These are phyloP conservation scores for Ctenosaura bakeri DNA, from an alignment of 2,797 vertebrate species.

Conservation along the genomic window DNA sequence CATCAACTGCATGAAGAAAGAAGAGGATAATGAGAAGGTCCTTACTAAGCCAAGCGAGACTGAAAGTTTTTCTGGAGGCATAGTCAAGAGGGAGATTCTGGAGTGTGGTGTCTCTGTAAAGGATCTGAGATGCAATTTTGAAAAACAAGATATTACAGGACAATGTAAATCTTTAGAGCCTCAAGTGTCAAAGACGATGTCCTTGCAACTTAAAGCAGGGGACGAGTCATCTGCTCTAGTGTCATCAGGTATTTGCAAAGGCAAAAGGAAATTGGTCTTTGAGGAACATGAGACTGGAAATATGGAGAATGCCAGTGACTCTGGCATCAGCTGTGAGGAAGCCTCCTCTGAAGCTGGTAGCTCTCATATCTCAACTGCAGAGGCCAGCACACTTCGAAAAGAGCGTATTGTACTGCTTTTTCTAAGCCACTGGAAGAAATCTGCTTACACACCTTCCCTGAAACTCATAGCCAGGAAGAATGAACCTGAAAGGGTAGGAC, in stretches of 20 bases:
- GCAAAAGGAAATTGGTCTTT: neutral
- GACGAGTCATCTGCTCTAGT: fast-evolving
- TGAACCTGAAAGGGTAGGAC: neutral
- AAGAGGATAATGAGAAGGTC: neutral
- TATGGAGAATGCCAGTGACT: constrained; percentile 83
- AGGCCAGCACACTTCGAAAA: constrained; percentile 88
- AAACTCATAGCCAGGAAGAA: constrained; percentile 78
- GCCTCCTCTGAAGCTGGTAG: constrained; percentile 64
- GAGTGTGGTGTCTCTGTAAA: constrained; percentile 92
- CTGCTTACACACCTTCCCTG: constrained; percentile 81
- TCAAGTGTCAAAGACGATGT: neutral
- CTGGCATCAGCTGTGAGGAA: constrained; percentile 83
- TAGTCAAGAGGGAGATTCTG: constrained; percentile 87
- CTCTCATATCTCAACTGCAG: constrained; percentile 63
- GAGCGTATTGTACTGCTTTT: constrained; percentile 93
- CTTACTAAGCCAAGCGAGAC: neutral
- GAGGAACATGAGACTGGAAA: constrained; percentile 34
- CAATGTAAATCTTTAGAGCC: neutral
- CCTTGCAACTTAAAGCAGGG: constrained; percentile 15
- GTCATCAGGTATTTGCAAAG: neutral
- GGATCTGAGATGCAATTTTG: constrained; percentile 90
- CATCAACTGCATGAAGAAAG: constrained; percentile 70
- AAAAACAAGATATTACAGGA: constrained; percentile 71
- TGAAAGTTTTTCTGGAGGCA: neutral
- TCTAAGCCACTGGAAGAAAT: constrained; percentile 95